Evolutionary conservation across 2,797 vertebrate genomes (phyloP).

Genomic region (Gymnocypris eckloni): DNA sequence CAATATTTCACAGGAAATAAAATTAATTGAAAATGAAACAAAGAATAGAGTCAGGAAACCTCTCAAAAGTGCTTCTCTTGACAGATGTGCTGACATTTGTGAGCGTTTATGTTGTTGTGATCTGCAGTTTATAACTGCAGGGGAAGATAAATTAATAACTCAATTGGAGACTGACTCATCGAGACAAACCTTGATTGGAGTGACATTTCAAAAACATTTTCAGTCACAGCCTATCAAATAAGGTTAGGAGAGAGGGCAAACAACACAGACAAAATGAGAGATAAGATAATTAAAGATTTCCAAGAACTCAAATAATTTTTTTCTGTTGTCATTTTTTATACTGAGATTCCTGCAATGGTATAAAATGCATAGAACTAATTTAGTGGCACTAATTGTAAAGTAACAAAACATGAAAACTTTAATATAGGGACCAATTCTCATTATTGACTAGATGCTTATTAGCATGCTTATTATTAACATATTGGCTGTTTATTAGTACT

Average conservation of each 20-base stretch:
- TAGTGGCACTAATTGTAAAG: not conserved
- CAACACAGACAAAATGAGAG: not conserved
- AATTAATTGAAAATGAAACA: constrained; percentile 51
- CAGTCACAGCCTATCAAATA: not conserved
- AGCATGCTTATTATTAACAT: not conserved
- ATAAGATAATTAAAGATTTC: constrained; percentile 1
- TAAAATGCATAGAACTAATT: not conserved
- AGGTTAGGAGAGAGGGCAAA: not conserved
- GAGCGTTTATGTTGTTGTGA: constrained; percentile 71
- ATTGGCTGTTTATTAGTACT: too few relatives aligned
- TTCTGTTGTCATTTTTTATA: constrained; percentile 2
- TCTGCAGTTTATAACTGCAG: constrained; percentile 55
- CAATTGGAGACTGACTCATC: constrained; percentile 45
- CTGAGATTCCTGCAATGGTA: not conserved
- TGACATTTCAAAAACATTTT: constrained; percentile 49
- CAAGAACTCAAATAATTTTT: not conserved
- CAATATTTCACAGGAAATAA: constrained; percentile 61
- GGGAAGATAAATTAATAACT: constrained; percentile 61
- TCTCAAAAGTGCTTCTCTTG: constrained; percentile 69
- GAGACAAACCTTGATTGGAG: constrained; percentile 38
- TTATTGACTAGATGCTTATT: not conserved
- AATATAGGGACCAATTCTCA: not conserved
- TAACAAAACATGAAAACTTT: not conserved
- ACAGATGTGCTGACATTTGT: constrained; percentile 71
- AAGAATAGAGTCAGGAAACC: constrained; percentile 58